Base-by-base conservation (phyloP, 2,113 vertebrate species). In the Caranx ignobilis region DNA sequence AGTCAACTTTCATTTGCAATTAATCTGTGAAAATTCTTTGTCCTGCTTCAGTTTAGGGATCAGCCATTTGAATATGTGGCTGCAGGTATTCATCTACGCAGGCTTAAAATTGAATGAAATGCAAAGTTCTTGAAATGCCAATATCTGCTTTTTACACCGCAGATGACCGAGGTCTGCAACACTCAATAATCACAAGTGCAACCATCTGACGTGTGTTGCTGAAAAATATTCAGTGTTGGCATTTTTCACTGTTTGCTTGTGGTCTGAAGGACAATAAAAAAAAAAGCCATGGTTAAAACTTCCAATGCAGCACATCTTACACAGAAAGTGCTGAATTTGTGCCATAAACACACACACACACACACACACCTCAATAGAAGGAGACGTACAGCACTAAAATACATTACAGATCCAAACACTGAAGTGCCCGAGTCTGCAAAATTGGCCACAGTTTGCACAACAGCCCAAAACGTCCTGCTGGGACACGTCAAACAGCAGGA, bases 251-350 rank as follows among this genome's bases (percentile, higher is more conserved):
- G 37, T 82, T 87, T 78, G 83, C 39, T 83, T 75, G 39, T 64
- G 54, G 82, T 89, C 13, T 80, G 74, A 86, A 88, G 61, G 81
- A 52, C 50, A 68, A 74, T 26, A 74, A 69, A 76, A 56, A 41
- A 31, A 43, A 47, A 10, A 35, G 15, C 37, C 43, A 55, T 63
- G 21, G 12, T 64, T 31, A 83, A 90, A 89, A 80, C 75, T 75
- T 55, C 72, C 55, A 60, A 54, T 43, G 68, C 52, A 57, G 77
- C 69, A 41, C 50, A 78, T 74, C 57, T 74, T 77, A 88, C 45
- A 54, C 4, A 78, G 34, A 87, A 91, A 88, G 61, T 89, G 91
- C 91, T 92, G 87, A 93, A 90, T 87, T 82, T 55, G 75, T 88
- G 63, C 71, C 48, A 81, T 64, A 81, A 82, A 85, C 75, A 79